A percentile compares a stretch with the other conserved stretches of the same genome.
phyloP scores from a whole-genome alignment of 1,140 invertebrate species.

The Pseudomyrmex pallidus region DNA sequence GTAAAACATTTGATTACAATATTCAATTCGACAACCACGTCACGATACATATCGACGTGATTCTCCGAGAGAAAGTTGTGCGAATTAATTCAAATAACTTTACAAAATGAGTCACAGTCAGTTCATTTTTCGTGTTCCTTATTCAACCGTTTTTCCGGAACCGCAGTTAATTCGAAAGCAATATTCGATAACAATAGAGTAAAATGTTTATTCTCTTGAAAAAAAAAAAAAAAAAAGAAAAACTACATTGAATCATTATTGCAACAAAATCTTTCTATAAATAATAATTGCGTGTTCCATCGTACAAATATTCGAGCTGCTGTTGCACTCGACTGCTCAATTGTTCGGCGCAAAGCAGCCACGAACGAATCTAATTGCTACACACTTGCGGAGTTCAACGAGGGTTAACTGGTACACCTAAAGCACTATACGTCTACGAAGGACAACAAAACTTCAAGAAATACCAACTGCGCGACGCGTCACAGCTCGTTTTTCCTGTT shows the following conservation, averaged over 20 bases:
- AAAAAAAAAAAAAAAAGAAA: no score
- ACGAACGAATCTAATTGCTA: constrained; percentile 9
- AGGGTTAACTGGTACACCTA: constrained; percentile 46
- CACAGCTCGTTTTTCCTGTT: constrained; percentile 27
- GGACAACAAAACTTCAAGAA: neutral
- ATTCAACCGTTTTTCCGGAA: no score
- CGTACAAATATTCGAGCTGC: neutral
- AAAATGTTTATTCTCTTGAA: no score
- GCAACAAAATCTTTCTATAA: neutral
- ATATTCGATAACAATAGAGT: no score
- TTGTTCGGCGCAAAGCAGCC: constrained; percentile 18
- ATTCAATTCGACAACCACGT: neutral
- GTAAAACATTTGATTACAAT: neutral
- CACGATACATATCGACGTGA: no score
- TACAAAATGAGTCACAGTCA: no score
- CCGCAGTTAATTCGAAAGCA: no score
- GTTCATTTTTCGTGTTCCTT: no score
- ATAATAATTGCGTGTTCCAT: neutral
- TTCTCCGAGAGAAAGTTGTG: no score
- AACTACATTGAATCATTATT: no score
- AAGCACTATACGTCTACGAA: neutral
- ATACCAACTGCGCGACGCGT: constrained; percentile 35
- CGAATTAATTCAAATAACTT: no score
- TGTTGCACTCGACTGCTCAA: constrained; percentile 12
- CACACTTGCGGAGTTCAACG: constrained; percentile 4